These are phyloP conservation scores for Peromyscus leucopus DNA, from an alignment of 2,113 vertebrate species.

Conservation along the genomic window DNA sequence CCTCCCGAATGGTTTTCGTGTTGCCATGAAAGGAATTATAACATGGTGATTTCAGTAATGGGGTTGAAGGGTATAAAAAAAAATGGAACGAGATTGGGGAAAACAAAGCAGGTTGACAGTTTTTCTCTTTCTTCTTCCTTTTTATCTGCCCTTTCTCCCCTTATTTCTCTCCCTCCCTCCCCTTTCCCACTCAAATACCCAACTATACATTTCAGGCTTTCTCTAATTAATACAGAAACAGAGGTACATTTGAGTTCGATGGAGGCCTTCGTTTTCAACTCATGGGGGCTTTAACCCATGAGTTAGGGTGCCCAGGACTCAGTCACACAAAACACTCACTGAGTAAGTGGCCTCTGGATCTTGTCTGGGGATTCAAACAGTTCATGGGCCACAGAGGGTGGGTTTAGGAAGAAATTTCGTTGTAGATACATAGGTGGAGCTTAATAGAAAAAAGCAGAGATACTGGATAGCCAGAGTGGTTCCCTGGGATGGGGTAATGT, in stretches of 20 bases:
- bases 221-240: not conserved
- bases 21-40: conserved; percentile 86
- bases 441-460: not conserved
- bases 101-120: conserved; percentile 38
- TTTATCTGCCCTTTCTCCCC: not conserved
- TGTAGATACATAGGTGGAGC: not conserved
- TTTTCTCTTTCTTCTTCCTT: not conserved
- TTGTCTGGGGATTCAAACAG: not conserved
- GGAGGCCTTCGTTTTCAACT: not conserved
- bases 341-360: not conserved
- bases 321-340: not conserved
- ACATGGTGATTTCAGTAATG: conserved; percentile 78
- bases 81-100: conserved; percentile 67
- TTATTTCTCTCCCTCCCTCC: too few species aligned
- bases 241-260: not conserved
- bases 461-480: not conserved
- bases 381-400: not conserved
- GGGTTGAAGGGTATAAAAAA: conserved; percentile 67
- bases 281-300: not conserved
- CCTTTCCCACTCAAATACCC: not conserved
- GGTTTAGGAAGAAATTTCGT: not conserved
- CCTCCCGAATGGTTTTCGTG: conserved; percentile 79
- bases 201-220: not conserved
- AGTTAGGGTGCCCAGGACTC: not conserved
- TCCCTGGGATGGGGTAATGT: not conserved